Evolutionary conservation across 2,113 vertebrate genomes (phyloP).

Genomic region (Crotalus viridis): DNA sequence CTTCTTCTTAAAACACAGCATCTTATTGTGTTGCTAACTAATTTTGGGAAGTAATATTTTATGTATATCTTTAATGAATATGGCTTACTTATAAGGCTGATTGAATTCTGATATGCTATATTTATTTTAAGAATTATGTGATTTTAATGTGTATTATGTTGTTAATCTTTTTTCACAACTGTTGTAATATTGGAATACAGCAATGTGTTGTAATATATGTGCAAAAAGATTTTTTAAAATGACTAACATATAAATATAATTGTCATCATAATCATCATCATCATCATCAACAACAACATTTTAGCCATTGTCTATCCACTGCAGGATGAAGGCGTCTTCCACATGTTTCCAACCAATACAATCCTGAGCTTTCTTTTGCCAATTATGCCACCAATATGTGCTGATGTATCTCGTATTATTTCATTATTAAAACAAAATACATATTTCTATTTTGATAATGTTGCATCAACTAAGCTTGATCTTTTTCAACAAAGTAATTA

Average conservation of each 20-base stretch:
- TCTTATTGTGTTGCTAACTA: slow-evolving; percentile 7
- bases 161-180: slow-evolving; percentile 32
- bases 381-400: neutral
- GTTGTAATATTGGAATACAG: slow-evolving; percentile 18
- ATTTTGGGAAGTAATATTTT: neutral
- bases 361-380: neutral
- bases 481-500: neutral
- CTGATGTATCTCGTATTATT: neutral
- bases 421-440: slow-evolving; percentile 2
- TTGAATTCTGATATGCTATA: slow-evolving; percentile 17
- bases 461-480: neutral
- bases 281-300: neutral
- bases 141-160: slow-evolving; percentile 26
- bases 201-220: neutral
- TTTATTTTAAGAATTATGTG: slow-evolving; percentile 35
- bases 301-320: neutral
- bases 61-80: neutral
- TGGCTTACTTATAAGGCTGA: slow-evolving; percentile 32
- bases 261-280: too few relatives aligned
- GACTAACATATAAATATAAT: neutral
- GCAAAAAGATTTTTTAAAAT: neutral
- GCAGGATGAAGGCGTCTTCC: neutral
- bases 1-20: slow-evolving; percentile 5
- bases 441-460: neutral
- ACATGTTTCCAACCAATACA: neutral